Percentiles rank a stretch among this genome's conserved stretches.
Conservation (phyloP, 2,797 vertebrate species). For the Squalus acanthias region DNA sequence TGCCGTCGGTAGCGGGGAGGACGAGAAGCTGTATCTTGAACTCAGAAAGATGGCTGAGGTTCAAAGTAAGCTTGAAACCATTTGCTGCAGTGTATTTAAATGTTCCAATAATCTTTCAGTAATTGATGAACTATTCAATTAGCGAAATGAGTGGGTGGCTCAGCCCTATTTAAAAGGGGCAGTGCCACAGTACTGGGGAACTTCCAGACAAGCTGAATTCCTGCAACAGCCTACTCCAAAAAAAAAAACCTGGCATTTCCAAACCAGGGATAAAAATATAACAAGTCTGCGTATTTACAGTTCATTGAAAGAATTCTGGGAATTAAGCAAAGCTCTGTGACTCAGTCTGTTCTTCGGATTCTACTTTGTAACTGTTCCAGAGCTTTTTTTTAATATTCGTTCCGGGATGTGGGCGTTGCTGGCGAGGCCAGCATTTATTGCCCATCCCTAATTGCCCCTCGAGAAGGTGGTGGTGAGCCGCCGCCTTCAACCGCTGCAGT, state of each 20-base stretch:
- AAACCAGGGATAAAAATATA: neutral
- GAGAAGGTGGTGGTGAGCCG: too few relatives aligned
- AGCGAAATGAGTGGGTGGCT: neutral
- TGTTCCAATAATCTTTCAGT: neutral
- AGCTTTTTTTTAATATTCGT: too few relatives aligned
- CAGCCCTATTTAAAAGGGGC: neutral
- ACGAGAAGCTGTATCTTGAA: neutral
- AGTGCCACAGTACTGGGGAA: neutral
- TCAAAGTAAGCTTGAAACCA: slow-evolving; percentile 1
- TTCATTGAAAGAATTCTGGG: slow-evolving; percentile 22
- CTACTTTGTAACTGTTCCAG: neutral
- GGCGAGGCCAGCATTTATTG: too few relatives aligned
- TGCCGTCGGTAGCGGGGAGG: neutral
- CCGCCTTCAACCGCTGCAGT: too few relatives aligned
- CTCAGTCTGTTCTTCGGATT: neutral
- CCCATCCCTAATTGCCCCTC: too few relatives aligned
- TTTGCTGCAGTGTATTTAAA: too few relatives aligned
- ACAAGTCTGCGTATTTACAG: neutral
- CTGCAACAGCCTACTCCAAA: neutral
- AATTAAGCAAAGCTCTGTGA: neutral
- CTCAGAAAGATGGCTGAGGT: neutral
- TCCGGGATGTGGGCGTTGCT: too few relatives aligned
- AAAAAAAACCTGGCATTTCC: neutral
- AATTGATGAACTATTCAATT: neutral
- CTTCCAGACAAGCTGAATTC: neutral